Base-by-base conservation (phyloP, 2,888 invertebrate genomes). In the Nasonovia ribisnigri region DNA sequence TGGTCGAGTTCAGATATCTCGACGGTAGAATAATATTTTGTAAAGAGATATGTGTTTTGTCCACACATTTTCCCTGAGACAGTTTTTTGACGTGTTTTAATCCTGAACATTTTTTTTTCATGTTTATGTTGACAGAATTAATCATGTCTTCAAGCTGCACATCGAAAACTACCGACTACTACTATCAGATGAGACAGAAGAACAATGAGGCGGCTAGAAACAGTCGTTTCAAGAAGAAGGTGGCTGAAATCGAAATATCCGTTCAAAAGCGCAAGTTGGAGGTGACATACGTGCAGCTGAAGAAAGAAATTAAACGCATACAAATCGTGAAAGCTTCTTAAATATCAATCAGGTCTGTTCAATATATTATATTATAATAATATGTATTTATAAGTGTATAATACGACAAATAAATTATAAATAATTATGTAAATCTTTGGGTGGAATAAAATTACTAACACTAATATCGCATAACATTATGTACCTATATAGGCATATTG, bases 201-300 rank as follows among this genome's bases (percentile, higher is more conserved):
- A 93, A 93, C 90, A 93, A 93, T 87, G 93, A 93, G 67, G 93
- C 93, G 29, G 93, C 93, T 29, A 77, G 93, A 16, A 90, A 90
- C 90, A 93, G 93, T 67, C 93, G 93, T 67, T 93, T 86, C 93
- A 93, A 93, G 90, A 93, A 93, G 93, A 93, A 93, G 90, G 90
- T 90, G 24, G 93, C 93, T 43, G 93, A 93, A 26, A 93, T 93
- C 60, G 93, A 93, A n/a, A 90, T 93, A 42, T 90, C 48, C 42
- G 90, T 51, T 24, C 93, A 93, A 51, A 93, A 93, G 51, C 93
- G 90, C 84, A 90, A 90, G 48, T 60, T 93, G 87, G 93, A 93
- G 24, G 90, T 90, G 29, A 90, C 90, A 2, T 93, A 93, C 84
- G 93, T 93, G 2, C 93, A 93, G 42, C 13, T 93, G 24, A 93